Conservation (phyloP, 1,140 invertebrate genomes). For the Zaprionus tsacasi region DNA sequence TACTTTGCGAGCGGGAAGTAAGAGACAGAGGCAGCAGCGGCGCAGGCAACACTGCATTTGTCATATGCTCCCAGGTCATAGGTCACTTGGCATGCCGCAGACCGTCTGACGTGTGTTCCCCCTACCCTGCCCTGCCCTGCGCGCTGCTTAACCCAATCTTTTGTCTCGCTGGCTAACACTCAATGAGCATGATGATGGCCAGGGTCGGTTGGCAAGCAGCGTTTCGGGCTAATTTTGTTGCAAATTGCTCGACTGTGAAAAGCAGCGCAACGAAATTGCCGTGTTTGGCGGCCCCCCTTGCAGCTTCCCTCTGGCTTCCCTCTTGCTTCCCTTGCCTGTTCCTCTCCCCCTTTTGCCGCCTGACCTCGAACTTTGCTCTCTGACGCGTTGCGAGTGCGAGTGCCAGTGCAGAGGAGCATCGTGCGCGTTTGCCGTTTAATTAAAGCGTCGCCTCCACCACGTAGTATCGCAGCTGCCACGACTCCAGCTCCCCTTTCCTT, state of each 20-base stretch:
- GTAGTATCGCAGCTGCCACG: background rate
- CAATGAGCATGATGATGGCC: slow-evolving; percentile 50
- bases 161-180: slow-evolving; percentile 60
- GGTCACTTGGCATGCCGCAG: slow-evolving; percentile 22
- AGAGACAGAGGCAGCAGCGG: background rate
- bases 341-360: background rate
- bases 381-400: slow-evolving; percentile 23
- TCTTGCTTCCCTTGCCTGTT: background rate
- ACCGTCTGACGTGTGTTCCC: slow-evolving; percentile 53
- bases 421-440: slow-evolving; percentile 68
- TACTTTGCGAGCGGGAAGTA: slow-evolving; percentile 40
- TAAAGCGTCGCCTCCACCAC: slow-evolving; percentile 54
- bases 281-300: slow-evolving; percentile 27
- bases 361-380: slow-evolving; percentile 75
- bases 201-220: slow-evolving; percentile 32
- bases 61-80: slow-evolving; percentile 25
- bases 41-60: slow-evolving; percentile 51
- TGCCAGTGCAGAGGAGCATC: slow-evolving; percentile 3
- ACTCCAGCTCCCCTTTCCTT: background rate
- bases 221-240: slow-evolving; percentile 74
- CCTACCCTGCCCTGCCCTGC: background rate
- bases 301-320: background rate
- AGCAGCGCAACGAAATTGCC: slow-evolving; percentile 52
- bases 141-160: slow-evolving; percentile 66
- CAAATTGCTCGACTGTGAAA: slow-evolving; percentile 77